A percentile compares a stretch with the other conserved stretches of the same genome.
phyloP scores from a whole-genome alignment of 2,113 vertebrate genomes.

The Hippocampus comes region DNA sequence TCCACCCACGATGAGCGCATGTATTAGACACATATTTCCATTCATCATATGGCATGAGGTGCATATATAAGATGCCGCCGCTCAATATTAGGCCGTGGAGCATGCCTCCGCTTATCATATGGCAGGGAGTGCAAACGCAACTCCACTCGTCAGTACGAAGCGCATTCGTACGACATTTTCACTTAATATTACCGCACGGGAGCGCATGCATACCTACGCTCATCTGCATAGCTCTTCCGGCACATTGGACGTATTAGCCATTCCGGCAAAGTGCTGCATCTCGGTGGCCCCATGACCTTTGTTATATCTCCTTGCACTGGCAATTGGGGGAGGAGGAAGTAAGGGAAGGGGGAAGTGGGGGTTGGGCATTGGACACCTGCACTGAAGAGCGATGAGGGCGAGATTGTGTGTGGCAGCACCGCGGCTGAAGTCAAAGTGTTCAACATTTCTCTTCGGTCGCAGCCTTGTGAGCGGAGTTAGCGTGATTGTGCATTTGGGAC shows the following conservation, averaged over 20 bases:
- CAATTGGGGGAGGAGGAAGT: background rate
- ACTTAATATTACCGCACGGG: slow-evolving; percentile 11
- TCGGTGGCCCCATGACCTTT: slow-evolving; percentile 11
- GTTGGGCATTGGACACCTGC: slow-evolving; percentile 25
- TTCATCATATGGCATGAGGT: too few species aligned
- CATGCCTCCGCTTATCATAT: slow-evolving; percentile 8
- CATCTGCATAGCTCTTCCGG: slow-evolving; percentile 12
- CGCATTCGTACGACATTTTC: slow-evolving; percentile 16
- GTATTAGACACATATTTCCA: too few species aligned
- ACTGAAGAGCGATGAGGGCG: slow-evolving; percentile 59
- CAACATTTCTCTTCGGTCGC: slow-evolving; percentile 21
- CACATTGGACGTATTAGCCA: slow-evolving; percentile 23
- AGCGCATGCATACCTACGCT: background rate
- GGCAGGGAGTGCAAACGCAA: slow-evolving; percentile 27
- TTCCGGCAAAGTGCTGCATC: slow-evolving; percentile 20
- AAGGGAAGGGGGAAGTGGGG: background rate
- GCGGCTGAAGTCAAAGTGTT: slow-evolving; percentile 17
- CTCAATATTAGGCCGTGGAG: too few species aligned
- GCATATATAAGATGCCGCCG: too few species aligned
- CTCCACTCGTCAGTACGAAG: background rate
- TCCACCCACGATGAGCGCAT: too few species aligned
- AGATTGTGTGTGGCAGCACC: slow-evolving; percentile 63
- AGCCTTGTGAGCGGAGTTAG: background rate
- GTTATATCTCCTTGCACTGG: slow-evolving; percentile 6
- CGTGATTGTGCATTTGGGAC: background rate